These are phyloP conservation scores for Andrena dorsata DNA, from an alignment of 2,888 invertebrate genomes.

Conservation along the genomic window DNA sequence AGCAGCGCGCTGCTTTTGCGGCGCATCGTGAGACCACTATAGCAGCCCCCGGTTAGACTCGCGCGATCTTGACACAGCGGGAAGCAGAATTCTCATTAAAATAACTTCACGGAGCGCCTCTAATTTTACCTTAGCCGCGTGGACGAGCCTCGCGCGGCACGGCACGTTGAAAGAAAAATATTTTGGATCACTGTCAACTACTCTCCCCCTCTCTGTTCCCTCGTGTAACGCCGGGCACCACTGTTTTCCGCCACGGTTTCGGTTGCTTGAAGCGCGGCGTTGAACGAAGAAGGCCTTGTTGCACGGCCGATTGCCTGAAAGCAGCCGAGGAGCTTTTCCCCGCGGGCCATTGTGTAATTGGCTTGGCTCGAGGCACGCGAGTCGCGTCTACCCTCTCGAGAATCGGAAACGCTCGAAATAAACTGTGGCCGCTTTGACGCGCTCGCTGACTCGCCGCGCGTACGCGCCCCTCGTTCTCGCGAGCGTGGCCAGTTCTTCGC, in stretches of 20 bases:
- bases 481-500: constrained; percentile 9
- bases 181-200: constrained; percentile 57
- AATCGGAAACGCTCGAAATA: constrained; percentile 72
- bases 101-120: constrained; percentile 58
- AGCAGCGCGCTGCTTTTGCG: background rate
- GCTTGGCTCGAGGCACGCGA: constrained; percentile 27
- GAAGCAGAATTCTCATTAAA: constrained; percentile 59
- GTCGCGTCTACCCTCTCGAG: constrained; percentile 40
- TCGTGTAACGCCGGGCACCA: constrained; percentile 13
- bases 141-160: constrained; percentile 38
- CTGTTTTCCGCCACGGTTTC: constrained; percentile 1
- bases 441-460: constrained; percentile 44
- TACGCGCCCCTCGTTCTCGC: constrained; percentile 33
- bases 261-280: background rate
- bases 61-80: constrained; percentile 59
- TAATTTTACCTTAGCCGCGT: constrained; percentile 44
- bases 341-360: constrained; percentile 62
- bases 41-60: constrained; percentile 32
- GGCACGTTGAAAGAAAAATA: constrained; percentile 50
- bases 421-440: constrained; percentile 59
- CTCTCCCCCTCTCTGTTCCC: background rate
- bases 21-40: constrained; percentile 13
- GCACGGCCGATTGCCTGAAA: background rate
- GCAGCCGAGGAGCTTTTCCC: constrained; percentile 21
- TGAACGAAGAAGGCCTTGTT: constrained; percentile 1